Percentiles rank a stretch among this genome's conserved stretches.
These are phyloP conservation scores for Indri indri DNA, from an alignment of 2,113 vertebrate species.

Conservation along the genomic window DNA sequence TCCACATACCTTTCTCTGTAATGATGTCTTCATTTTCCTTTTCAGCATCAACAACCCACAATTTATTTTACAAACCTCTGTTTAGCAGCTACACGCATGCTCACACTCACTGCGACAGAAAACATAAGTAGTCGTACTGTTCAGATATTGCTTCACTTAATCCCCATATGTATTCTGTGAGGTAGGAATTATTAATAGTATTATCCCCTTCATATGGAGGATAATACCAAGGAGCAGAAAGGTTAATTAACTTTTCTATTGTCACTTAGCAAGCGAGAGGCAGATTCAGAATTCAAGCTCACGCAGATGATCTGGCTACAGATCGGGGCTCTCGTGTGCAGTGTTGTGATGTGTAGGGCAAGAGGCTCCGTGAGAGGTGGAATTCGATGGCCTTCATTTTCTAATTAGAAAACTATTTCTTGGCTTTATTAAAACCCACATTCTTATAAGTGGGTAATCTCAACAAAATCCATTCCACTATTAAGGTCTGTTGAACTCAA, in stretches of 20 bases:
- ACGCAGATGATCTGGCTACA: background rate
- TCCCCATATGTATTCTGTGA: background rate
- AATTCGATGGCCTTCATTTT: background rate
- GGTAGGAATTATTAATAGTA: background rate
- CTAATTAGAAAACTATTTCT: background rate
- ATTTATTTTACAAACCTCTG: background rate
- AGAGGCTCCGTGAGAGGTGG: rapidly evolving
- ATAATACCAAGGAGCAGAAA: background rate
- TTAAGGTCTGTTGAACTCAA: background rate
- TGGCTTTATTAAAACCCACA: background rate
- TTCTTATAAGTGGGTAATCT: background rate
- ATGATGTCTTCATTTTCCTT: background rate
- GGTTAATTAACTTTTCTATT: background rate
- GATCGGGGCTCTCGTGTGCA: no score
- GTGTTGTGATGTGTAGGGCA: rapidly evolving
- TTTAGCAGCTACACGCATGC: background rate
- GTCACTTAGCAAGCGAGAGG: background rate
- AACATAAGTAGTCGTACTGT: background rate
- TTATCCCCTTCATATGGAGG: background rate
- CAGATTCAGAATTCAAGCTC: background rate
- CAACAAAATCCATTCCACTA: background rate
- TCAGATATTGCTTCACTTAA: background rate
- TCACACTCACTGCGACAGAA: background rate
- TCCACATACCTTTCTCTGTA: background rate
- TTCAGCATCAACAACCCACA: background rate